These are phyloP conservation scores for Parascotia fuliginaria DNA, from an alignment of 2,888 invertebrate species.

Conservation along the genomic window DNA sequence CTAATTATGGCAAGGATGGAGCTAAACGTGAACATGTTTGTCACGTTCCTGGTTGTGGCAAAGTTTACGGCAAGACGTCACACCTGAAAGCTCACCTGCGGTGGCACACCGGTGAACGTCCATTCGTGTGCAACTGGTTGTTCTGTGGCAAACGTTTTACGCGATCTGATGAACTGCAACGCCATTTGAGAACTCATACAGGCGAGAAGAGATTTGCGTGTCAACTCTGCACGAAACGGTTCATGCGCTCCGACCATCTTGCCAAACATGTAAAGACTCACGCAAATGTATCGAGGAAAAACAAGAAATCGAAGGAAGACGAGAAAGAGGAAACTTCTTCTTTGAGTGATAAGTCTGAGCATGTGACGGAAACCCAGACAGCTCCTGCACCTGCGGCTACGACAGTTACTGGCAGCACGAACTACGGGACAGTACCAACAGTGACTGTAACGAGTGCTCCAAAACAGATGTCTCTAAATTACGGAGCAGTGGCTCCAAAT, in stretches of 20 bases:
- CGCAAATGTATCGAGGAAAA: conserved; percentile 86
- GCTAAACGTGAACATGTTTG: conserved; percentile 94
- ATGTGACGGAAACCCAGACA: conserved; percentile 21
- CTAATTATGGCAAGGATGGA: conserved; percentile 89
- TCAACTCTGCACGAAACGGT: conserved; percentile 94
- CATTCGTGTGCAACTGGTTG: conserved; percentile 95
- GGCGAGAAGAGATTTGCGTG: conserved; percentile 96
- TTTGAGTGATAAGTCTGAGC: conserved; percentile 56
- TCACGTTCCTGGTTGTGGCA: conserved; percentile 94
- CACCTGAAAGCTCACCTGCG: conserved; percentile 96
- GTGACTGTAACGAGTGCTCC: conserved; percentile 56
- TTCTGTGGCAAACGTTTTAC: conserved; percentile 97
- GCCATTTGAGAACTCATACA: conserved; percentile 95
- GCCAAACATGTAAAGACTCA: conserved; percentile 97
- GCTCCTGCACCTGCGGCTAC: conserved; percentile 24
- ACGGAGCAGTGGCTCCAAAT: conserved; percentile 64
- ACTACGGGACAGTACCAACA: conserved; percentile 69
- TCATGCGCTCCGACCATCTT: conserved; percentile 97
- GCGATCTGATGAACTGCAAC: conserved; percentile 95
- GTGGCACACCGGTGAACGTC: conserved; percentile 97
- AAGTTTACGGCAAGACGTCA: conserved; percentile 97
- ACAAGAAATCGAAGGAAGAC: conserved; percentile 71
- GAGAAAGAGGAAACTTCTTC: conserved; percentile 70
- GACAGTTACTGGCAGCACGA: conserved; percentile 60
- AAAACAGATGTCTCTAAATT: conserved; percentile 64